Percentiles rank a stretch among this genome's conserved stretches.
Conservation (phyloP, 2,797 vertebrate species). For the Periparus ater region DNA sequence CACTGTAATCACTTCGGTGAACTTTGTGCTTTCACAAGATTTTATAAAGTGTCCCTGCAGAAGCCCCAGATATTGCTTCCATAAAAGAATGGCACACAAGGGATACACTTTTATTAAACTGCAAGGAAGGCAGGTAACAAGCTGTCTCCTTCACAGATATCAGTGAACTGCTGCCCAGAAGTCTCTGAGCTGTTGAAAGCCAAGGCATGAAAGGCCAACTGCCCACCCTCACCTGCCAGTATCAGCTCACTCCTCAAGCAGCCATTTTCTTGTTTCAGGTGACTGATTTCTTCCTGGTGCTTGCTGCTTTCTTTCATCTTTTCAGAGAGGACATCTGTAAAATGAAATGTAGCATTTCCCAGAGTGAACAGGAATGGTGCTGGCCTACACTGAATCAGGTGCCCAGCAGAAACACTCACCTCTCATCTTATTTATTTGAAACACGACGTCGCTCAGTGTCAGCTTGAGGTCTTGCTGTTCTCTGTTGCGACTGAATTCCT, state of each 20-base stretch:
- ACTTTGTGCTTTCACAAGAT: neutral
- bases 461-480: constrained; percentile 80
- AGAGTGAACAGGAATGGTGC: neutral
- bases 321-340: constrained; percentile 78
- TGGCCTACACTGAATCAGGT: neutral
- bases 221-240: constrained; percentile 74
- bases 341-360: neutral
- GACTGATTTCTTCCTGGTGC: constrained; percentile 86
- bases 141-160: neutral
- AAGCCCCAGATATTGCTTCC: neutral
- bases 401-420: constrained; percentile 71
- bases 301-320: constrained; percentile 82
- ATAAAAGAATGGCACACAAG: neutral
- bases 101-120: neutral
- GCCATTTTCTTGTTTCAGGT: constrained; percentile 84
- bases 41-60: neutral
- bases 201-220: neutral
- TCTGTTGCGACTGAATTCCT: constrained; percentile 72
- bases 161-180: neutral
- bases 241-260: constrained; percentile 79
- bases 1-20: neutral
- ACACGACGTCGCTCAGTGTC: constrained; percentile 71
- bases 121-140: neutral
- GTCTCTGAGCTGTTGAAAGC: neutral
- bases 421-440: constrained; percentile 78